Conservation (phyloP, 2,113 vertebrate species). For the Daphoenositta chrysoptera region DNA sequence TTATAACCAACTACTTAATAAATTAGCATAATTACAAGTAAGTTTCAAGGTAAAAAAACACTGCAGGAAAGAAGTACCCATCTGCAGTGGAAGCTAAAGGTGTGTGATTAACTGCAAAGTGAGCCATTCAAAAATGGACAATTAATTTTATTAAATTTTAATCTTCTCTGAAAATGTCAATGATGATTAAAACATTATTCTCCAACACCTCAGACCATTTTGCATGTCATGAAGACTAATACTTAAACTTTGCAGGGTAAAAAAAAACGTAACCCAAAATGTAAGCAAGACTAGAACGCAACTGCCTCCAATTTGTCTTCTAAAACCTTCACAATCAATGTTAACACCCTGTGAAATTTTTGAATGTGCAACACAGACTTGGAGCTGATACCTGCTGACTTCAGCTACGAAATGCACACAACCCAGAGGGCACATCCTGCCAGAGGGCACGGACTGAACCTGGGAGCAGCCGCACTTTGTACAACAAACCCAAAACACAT, state of each 20-base stretch:
- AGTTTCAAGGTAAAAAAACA: neutral
- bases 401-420: neutral
- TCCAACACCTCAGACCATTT: conserved; percentile 52
- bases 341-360: fast-evolving
- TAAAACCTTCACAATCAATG: neutral
- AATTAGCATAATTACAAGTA: conserved; percentile 19
- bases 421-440: neutral
- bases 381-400: neutral
- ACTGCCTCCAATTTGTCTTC: neutral
- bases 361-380: neutral
- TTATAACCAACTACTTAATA: neutral
- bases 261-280: neutral
- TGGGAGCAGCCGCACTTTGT: fast-evolving
- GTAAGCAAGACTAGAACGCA: neutral
- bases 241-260: conserved; percentile 38
- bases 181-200: conserved; percentile 73
- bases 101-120: conserved; percentile 65
- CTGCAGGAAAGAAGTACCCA: neutral
- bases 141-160: conserved; percentile 75
- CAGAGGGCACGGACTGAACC: neutral
- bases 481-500: fast-evolving
- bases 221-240: conserved; percentile 52
- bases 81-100: conserved; percentile 29
- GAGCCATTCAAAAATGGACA: conserved; percentile 63
- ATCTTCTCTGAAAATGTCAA: conserved; percentile 68